Base-by-base conservation (phyloP, 2,113 vertebrate genomes). In the Ptilorrhoa leucosticta region DNA sequence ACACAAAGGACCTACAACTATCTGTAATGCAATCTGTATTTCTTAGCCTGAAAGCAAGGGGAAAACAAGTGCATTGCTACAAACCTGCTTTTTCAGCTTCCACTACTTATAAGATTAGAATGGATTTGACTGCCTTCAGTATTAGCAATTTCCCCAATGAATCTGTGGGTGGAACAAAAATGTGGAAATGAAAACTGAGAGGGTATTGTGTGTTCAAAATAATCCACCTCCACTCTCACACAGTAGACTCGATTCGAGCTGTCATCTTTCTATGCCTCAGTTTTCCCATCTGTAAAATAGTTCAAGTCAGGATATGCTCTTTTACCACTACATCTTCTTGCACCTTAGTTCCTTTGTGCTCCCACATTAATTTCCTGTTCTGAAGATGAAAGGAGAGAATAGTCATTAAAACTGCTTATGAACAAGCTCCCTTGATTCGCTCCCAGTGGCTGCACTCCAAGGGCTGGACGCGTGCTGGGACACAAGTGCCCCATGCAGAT, bases 101-200 rank as follows among this genome's bases (percentile, higher is more conserved):
- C 85, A 89, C 86, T 97, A 88, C 90, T 93, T 89, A 75, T 9
- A 94, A 94, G 96, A 91, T 91, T 96, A 94, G 86, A 95, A 95
- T 72, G 73, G 95, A 93, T 97, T 96, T 89, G 58, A 81, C 64
- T 91, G 83, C 76, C 82, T 96, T 90, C 69, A 47, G 45, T 97
- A 94, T 95, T 94, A 97, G 77, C 75, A 65, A 85, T 87, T 97
- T 97, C 94, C 93, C 88, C 79, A 92, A 80, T 70, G 85, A 93
- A 86, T 80, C 83, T 78, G 82, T 93, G 82, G 72, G 63, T 93
- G 91, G 96, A 97, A 97, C 91, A 96, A 94, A 97, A 95, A 90
- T 92, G 95, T 96, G 95, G 93, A 73, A 93, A 94, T 90, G 75
- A 93, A 97, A 94, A 96, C 86, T 89, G 58, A 95, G 82, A 94